These are phyloP conservation scores for Falco concolor DNA, from an alignment of 2,797 vertebrate species.

Conservation along the genomic window DNA sequence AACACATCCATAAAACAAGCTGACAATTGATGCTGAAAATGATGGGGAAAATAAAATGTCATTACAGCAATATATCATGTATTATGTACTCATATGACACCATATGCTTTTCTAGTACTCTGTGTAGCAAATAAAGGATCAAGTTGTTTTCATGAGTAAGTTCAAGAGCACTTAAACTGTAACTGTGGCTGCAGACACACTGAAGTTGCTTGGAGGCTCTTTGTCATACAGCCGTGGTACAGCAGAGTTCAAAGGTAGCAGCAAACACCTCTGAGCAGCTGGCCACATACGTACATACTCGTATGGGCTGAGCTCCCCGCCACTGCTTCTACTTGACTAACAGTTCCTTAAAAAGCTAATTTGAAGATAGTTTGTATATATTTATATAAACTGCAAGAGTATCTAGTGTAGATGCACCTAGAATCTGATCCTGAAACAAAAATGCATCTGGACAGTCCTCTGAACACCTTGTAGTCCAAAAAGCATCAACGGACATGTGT, in stretches of 20 bases:
- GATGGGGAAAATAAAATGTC: background rate
- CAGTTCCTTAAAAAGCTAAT: background rate
- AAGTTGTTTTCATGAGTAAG: background rate
- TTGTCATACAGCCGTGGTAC: rapidly evolving
- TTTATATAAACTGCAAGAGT: background rate
- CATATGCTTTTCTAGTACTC: background rate
- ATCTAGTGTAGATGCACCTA: background rate
- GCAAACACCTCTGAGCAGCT: background rate
- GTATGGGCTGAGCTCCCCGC: background rate
- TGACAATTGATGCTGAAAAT: background rate
- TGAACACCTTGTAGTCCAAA: background rate
- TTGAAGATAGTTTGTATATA: background rate
- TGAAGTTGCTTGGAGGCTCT: background rate
- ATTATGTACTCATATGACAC: background rate
- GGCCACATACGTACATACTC: background rate
- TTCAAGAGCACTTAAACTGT: background rate
- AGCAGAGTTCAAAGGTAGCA: background rate
- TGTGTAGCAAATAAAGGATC: background rate
- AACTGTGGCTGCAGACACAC: background rate
- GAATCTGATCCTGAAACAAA: background rate
- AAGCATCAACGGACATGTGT: background rate
- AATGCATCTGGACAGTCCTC: background rate
- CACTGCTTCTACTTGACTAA: background rate
- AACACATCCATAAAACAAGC: background rate
- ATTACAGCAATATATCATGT: background rate